Conservation (phyloP, 2,113 vertebrate species). For the Rafetus swinhoei region DNA sequence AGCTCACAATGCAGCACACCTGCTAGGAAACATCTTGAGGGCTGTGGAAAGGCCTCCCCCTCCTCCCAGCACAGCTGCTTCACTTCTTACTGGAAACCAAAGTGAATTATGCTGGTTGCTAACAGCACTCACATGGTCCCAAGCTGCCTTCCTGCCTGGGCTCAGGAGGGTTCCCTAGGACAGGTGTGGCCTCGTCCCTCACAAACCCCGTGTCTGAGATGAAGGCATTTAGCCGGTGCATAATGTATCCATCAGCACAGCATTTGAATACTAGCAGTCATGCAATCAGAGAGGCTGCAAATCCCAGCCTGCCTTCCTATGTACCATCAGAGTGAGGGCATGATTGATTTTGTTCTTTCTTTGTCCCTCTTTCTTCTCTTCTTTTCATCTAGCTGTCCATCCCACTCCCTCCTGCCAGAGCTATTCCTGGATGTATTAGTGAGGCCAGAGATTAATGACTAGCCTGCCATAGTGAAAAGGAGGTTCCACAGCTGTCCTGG, state of each 20-base stretch:
- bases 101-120: background rate
- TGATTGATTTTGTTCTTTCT: background rate
- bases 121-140: background rate
- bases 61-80: background rate
- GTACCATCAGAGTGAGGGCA: background rate
- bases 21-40: slow-evolving; percentile 34
- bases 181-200: background rate
- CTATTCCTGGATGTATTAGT: background rate
- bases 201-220: background rate
- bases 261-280: background rate
- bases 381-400: background rate
- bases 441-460: background rate
- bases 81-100: background rate
- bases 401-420: background rate
- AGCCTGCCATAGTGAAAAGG: background rate
- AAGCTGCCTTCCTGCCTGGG: background rate
- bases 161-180: background rate
- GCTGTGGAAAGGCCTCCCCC: background rate
- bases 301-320: background rate
- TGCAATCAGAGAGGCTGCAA: background rate
- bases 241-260: background rate
- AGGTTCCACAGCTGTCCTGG: background rate
- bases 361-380: background rate
- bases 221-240: background rate
- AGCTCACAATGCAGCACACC: background rate